A percentile compares a stretch with the other conserved stretches of the same genome.
These are phyloP conservation scores for Sminthurinus aureus DNA, from an alignment of 2,888 invertebrate genomes.

Conservation along the genomic window DNA sequence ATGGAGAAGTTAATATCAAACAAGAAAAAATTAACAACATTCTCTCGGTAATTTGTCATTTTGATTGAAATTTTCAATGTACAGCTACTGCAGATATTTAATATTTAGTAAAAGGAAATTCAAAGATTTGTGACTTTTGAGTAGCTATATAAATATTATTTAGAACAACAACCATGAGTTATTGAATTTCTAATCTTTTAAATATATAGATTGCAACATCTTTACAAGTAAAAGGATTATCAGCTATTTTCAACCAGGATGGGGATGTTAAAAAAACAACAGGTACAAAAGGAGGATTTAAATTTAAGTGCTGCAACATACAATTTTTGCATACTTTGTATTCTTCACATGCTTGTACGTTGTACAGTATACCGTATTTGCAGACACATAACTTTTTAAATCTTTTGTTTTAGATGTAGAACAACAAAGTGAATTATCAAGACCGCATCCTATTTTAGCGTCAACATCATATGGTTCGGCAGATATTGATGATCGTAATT, in stretches of 20 bases:
- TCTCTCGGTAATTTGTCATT: constrained; percentile 64
- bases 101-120: not conserved
- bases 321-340: too few species aligned
- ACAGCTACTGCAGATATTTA: not conserved
- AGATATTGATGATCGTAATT: constrained; percentile 45
- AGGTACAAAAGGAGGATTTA: constrained; percentile 47
- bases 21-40: constrained; percentile 81
- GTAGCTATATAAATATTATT: too few species aligned
- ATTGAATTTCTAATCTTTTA: too few species aligned
- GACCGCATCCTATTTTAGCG: not conserved
- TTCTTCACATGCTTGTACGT: too few species aligned
- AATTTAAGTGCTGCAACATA: too few species aligned
- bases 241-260: constrained; percentile 74
- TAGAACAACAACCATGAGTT: too few species aligned
- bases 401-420: constrained; percentile 42
- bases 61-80: not conserved
- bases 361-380: too few species aligned
- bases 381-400: too few species aligned
- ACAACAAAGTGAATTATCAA: constrained; percentile 24
- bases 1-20: constrained; percentile 90
- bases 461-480: constrained; percentile 48
- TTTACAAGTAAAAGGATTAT: constrained; percentile 86
- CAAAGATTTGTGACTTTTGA: too few species aligned
- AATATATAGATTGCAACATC: constrained; percentile 80
- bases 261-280: constrained; percentile 53